Conservation (phyloP, 2,113 vertebrate species). For the Dipodomys ordii region DNA sequence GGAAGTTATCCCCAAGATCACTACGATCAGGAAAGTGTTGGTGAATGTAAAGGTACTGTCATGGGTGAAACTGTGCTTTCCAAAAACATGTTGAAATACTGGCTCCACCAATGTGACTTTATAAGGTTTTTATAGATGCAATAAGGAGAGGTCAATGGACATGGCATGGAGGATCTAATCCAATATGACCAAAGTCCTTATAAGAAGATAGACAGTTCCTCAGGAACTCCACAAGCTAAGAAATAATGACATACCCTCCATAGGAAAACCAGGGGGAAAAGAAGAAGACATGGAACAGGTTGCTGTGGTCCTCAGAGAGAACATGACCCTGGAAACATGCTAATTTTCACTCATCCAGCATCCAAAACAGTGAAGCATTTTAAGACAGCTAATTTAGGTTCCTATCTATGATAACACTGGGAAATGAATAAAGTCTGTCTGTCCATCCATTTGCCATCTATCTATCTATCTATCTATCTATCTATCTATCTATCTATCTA, state of each 20-base stretch:
- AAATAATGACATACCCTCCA: too few species aligned
- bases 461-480: too few species aligned
- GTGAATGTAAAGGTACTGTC: not conserved
- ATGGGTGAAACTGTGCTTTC: not conserved
- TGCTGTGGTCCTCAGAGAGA: not conserved
- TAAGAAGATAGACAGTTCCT: not conserved
- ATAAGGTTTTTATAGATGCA: not conserved
- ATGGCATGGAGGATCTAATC: rapidly evolving
- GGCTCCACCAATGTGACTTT: not conserved
- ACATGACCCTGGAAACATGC: not conserved
- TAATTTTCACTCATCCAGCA: not conserved
- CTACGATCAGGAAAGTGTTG: not conserved
- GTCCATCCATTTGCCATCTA: too few species aligned
- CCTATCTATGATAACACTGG: not conserved
- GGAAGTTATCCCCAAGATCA: not conserved
- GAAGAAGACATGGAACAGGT: not conserved
- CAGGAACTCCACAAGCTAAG: not conserved
- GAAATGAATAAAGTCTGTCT: not conserved
- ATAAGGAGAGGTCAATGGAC: not conserved
- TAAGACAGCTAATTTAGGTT: not conserved
- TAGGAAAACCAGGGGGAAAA: too few species aligned
- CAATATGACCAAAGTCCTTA: not conserved
- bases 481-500: too few species aligned
- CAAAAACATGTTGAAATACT: not conserved
- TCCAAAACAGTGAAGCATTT: not conserved